Percentiles rank a stretch among this genome's conserved stretches.
phyloP scores from a whole-genome alignment of 2,113 vertebrate genomes.

The Tragelaphus buxtoni region DNA sequence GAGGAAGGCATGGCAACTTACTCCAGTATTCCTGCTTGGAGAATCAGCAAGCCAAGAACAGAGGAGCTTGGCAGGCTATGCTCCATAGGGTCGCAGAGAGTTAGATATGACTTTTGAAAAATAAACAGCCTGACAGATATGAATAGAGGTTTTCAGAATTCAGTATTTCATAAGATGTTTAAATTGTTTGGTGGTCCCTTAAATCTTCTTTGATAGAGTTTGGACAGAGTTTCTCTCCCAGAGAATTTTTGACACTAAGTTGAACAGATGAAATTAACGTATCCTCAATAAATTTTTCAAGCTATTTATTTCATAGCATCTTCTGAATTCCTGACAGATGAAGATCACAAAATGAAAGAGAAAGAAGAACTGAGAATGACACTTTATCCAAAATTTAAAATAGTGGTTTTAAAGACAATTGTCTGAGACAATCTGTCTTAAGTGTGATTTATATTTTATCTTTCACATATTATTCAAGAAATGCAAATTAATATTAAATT shows the following conservation, averaged over 20 bases:
- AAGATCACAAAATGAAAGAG: not conserved
- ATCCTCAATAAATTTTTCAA: not conserved
- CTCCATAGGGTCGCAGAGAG: accelerated
- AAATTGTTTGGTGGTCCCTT: not conserved
- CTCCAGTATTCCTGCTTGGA: not conserved
- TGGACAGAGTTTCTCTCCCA: not conserved
- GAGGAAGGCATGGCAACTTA: not conserved
- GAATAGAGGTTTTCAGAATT: not conserved
- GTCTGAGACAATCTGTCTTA: not conserved
- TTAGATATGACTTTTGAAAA: not conserved
- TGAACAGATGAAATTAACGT: not conserved
- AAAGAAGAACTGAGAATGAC: not conserved
- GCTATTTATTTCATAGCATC: not conserved
- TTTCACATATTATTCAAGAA: not conserved
- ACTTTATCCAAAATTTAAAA: not conserved
- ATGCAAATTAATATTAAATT: not conserved
- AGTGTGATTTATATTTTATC: not conserved
- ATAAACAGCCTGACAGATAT: not conserved
- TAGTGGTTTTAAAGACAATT: not conserved
- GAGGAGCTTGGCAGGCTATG: not conserved
- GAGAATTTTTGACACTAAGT: not conserved
- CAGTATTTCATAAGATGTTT: not conserved
- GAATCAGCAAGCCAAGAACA: not conserved
- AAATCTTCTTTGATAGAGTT: not conserved
- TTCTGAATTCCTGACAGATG: not conserved